Conservation (phyloP, 64 coral and sea anemone species). For the Pocillopora damicornis region DNA sequence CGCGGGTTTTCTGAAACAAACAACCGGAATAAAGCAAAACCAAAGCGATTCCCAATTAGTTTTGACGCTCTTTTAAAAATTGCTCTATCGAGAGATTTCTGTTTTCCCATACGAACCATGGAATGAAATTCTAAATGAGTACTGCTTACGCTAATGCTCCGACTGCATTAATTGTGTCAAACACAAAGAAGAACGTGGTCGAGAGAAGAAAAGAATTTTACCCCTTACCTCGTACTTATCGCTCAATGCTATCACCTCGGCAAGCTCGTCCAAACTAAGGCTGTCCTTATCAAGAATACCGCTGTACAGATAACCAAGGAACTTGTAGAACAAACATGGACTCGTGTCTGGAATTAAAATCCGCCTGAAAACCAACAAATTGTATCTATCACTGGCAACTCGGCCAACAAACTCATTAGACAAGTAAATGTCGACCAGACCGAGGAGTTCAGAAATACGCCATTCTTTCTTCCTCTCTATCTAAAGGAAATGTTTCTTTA, state of each 20-base stretch:
- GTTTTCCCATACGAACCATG: no score
- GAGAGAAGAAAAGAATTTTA: background rate
- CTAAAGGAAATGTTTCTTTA: no score
- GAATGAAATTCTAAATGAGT: no score
- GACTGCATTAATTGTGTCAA: no score
- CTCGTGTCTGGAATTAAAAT: conserved; percentile 69
- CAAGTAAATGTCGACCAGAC: background rate
- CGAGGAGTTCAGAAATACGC: background rate
- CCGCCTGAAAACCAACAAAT: conserved; percentile 46
- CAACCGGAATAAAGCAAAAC: no score
- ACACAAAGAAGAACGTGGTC: background rate
- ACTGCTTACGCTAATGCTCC: no score
- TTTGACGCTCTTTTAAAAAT: no score
- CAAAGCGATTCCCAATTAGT: no score
- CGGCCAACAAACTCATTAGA: no score
- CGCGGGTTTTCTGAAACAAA: no score
- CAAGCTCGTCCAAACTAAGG: conserved; percentile 49
- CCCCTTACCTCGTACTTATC: conserved; percentile 85
- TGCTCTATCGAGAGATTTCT: no score
- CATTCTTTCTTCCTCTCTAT: no score
- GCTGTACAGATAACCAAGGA: conserved; percentile 72
- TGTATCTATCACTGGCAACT: background rate
- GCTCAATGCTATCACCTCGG: conserved; percentile 74
- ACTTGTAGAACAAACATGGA: conserved; percentile 67
- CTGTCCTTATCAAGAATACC: conserved; percentile 61